A percentile compares a stretch with the other conserved stretches of the same genome.
Evolutionary conservation across 2,888 invertebrate species (phyloP).

Genomic region (Allacma fusca): DNA sequence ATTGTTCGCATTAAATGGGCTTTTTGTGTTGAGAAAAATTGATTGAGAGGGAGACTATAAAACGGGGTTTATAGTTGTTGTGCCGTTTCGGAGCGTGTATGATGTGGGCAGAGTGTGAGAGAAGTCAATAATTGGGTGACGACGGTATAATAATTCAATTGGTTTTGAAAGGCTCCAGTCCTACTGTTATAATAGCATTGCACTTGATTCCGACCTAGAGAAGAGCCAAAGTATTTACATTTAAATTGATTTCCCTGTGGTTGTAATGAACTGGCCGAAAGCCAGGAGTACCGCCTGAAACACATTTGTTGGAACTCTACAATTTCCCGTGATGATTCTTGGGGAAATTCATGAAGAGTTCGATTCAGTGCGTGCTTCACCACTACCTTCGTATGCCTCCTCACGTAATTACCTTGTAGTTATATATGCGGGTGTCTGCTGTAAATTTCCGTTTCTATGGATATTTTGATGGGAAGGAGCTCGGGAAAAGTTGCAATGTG

Average conservation of each 20-base stretch:
- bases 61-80: neutral
- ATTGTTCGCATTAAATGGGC: neutral
- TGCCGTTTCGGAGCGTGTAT: neutral
- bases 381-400: neutral
- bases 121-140: constrained; percentile 37
- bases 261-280: constrained; percentile 43
- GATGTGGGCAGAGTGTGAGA: constrained; percentile 2
- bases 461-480: too few relatives aligned
- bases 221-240: constrained; percentile 46
- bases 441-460: too few relatives aligned
- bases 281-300: constrained; percentile 46
- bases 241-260: constrained; percentile 48
- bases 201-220: constrained; percentile 31
- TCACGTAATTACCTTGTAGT: neutral
- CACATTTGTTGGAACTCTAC: constrained; percentile 41
- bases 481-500: too few relatives aligned
- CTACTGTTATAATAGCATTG: constrained; percentile 14
- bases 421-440: neutral
- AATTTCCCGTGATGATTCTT: constrained; percentile 38
- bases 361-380: neutral
- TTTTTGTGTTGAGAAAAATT: neutral
- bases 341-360: constrained; percentile 39
- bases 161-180: constrained; percentile 39
- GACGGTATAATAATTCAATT: constrained; percentile 41
- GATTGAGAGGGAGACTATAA: neutral